These are phyloP conservation scores for Eupithecia abbreviata DNA, from an alignment of 2,888 invertebrate genomes.

Conservation along the genomic window DNA sequence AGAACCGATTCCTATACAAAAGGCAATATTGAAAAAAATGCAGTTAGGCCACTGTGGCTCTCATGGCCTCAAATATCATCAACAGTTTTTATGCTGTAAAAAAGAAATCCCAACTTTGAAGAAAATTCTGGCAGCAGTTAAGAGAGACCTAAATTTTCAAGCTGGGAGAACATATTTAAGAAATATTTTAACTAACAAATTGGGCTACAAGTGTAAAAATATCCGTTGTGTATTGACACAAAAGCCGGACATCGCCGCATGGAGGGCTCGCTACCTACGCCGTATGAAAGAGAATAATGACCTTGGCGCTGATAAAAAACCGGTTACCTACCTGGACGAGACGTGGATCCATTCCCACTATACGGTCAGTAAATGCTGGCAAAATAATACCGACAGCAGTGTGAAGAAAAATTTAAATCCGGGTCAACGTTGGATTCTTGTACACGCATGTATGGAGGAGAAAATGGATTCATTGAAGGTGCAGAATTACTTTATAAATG, in stretches of 20 bases:
- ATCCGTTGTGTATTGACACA: neutral
- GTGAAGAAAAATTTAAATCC: neutral
- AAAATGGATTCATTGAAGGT: neutral
- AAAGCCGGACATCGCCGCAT: neutral
- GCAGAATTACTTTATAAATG: slow-evolving; percentile 2
- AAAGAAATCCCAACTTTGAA: too few species aligned
- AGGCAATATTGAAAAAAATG: too few species aligned
- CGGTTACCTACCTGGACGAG: neutral
- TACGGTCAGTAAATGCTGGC: neutral
- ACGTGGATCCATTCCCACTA: neutral
- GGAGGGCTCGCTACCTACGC: slow-evolving; percentile 5
- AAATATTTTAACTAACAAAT: neutral
- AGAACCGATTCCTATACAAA: too few species aligned
- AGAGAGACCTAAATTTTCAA: neutral
- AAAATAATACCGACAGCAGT: neutral
- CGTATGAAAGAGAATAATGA: neutral
- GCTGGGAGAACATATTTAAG: neutral
- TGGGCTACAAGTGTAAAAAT: slow-evolving; percentile 3
- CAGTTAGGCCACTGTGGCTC: too few species aligned
- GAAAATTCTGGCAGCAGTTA: neutral
- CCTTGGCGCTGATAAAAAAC: neutral
- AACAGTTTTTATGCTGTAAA: too few species aligned
- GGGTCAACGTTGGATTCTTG: neutral
- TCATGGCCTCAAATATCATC: too few species aligned
- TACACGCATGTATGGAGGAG: neutral